Evolutionary conservation across 2,888 invertebrate species (phyloP), one percentile per base, ranked within the genome.

Genomic region (Branchellion lobata): DNA sequence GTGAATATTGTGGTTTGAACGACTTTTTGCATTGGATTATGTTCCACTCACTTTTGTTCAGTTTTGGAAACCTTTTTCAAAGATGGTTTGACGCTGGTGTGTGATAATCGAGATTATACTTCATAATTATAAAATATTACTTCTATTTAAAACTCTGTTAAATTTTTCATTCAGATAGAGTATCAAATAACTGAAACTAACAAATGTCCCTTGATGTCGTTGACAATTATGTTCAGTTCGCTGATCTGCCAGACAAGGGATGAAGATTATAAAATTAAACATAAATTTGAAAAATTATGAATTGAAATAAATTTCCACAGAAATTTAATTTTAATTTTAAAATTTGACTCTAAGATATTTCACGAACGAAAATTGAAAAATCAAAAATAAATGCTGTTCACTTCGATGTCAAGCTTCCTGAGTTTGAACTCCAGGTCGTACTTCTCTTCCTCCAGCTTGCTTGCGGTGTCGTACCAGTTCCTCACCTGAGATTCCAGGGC

Each of bases 1-100:
- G 5, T 40, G 40, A 40, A 8, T 40, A 40, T 5, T 40, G 40
- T 14, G 40, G 5, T 40, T 40, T 40, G 14, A 40, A 40, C 14
- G 5, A 40, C 5, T 40, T 40, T 40, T 40, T 40, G 14, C 40
- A 40, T 40, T 40, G 40, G 14, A 40, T 40, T 40, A 40, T 8
- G 14, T 40, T 1, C n/a, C n/a, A 71, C 80, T 78, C 65, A 81
- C 81, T 81, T 86, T 87, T 89, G 97, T 95, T 87, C 88, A 82
- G 92, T 96, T 95, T 99, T 99, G 90, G 97, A 97, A 85, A 99
- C 97, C 92, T 99, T 99, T 91, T 98, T 98, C 90, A 99, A 91
- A 86, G 96, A 94, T 87, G 98, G 97, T 91, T 98, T 98, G 88
- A 96, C 93, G 92, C 86, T 87, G 85, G 14, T n/a, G 21, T 36